Percentiles rank a stretch among this genome's conserved stretches.
These are phyloP conservation scores for Aelia acuminata DNA, from an alignment of 2,888 invertebrate species.

Conservation along the genomic window DNA sequence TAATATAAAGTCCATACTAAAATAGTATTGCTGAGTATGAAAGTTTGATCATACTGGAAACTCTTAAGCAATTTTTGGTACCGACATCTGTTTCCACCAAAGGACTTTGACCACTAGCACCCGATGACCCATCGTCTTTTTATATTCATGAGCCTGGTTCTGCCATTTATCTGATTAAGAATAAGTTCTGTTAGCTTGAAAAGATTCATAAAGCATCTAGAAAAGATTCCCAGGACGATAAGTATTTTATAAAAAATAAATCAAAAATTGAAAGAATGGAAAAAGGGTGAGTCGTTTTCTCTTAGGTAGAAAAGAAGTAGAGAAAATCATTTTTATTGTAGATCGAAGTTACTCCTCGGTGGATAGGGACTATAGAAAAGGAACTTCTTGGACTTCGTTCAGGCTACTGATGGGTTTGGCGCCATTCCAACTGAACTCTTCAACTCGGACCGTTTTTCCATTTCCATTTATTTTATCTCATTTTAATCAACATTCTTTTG, in stretches of 20 bases:
- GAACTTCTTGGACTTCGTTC: conserved; percentile 32
- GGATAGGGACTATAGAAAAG: conserved; percentile 10
- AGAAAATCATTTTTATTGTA: conserved; percentile 36
- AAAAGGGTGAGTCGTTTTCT: neutral
- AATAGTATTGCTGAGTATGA: no score
- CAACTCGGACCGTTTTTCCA: conserved; percentile 20
- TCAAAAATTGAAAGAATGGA: neutral
- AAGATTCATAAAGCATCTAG: neutral
- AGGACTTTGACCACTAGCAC: no score
- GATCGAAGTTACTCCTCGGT: neutral
- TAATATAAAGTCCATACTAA: no score
- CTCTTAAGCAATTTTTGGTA: no score
- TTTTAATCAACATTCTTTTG: neutral
- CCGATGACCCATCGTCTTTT: no score
- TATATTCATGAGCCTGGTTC: neutral
- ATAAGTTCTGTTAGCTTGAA: neutral
- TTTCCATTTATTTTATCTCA: conserved; percentile 36
- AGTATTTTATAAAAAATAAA: neutral
- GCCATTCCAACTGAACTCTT: conserved; percentile 1
- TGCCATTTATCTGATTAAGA: neutral
- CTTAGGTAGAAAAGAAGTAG: neutral
- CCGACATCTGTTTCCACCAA: no score
- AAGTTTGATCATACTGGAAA: no score
- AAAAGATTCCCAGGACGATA: neutral
- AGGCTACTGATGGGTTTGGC: conserved; percentile 32